A percentile compares a stretch with the other conserved stretches of the same genome.
Conservation (phyloP, 2,797 vertebrate species). For the Schizopygopsis pylzovi region DNA sequence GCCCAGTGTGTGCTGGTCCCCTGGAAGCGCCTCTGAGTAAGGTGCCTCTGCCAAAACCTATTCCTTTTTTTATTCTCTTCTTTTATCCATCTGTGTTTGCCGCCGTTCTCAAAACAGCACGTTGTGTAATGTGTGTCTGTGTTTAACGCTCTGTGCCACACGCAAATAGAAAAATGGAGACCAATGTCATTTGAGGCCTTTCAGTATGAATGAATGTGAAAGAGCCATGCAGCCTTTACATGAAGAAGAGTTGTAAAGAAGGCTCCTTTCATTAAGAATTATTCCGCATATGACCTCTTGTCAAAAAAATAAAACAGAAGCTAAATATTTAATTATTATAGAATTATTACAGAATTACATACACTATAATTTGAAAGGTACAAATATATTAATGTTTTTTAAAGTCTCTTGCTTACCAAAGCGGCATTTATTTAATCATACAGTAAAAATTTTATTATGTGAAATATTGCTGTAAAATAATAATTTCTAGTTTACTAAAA, state of each 20-base stretch:
- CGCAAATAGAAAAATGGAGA: not conserved
- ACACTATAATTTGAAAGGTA: not conserved
- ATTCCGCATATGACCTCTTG: not conserved
- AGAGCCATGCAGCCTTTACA: not conserved
- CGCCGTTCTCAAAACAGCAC: not conserved
- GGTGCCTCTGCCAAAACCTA: constrained; percentile 28
- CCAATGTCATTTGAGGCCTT: not conserved
- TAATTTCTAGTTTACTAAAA: too few relatives aligned
- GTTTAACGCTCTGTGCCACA: not conserved
- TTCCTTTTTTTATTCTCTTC: constrained; percentile 26
- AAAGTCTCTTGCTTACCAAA: not conserved
- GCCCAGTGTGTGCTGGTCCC: constrained; percentile 52
- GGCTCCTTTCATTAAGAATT: not conserved
- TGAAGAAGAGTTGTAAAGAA: not conserved
- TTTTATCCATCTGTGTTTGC: constrained; percentile 47
- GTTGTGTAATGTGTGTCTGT: constrained; percentile 2
- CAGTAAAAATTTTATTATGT: too few relatives aligned
- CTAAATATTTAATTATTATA: not conserved
- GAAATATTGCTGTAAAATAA: too few relatives aligned
- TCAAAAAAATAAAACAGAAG: not conserved
- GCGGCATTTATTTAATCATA: not conserved
- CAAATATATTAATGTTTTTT: not conserved
- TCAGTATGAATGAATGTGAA: not conserved
- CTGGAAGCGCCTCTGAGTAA: constrained; percentile 20
- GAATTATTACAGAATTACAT: not conserved